Evolutionary conservation across 2,113 vertebrate species (phyloP), one percentile per base, ranked within the genome.

Genomic region (Etheostoma cragini): DNA sequence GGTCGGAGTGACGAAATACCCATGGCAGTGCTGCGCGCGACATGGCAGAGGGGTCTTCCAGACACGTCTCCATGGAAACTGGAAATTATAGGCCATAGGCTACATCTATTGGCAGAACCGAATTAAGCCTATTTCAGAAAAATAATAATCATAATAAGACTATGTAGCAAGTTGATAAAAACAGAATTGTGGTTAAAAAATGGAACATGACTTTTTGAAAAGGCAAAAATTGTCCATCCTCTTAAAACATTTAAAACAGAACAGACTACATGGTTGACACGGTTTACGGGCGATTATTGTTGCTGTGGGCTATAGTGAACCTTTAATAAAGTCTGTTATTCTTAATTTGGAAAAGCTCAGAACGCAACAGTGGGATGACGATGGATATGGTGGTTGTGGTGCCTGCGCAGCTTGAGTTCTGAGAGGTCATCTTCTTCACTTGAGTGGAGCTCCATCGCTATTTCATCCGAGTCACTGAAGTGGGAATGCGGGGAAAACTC

Each of bases 391-490:
- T 89, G 93, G 56, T 85, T 84, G 26, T 89, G 93, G 56, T 87
- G 92, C 74, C 86, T 76, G 62, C 86, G 77, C 0, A 93, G 88
- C 76, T 94, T 94, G 19, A 95, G 92, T 81, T 95, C 94, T n/a
- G 94, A 90, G 1, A 95, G 89, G 72, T 96, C 95, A 10, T 96
- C 95, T n/a, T 96, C 95, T 81, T 94, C 93, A 35, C 91, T 93
- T 3, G 94, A 95, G 53, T 95, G 95, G 60, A 95, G 78, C 87
- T 96, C 95, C 89, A 94, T 83, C 61, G 88, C 91, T 69, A 96
- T 95, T 91, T 99, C 97, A 16, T 99, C 98, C 14, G 98, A 99
- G 95, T 99, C 98, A 93, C 98, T 99, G 95, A 97, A 98, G 91
- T 98, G 98, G 24, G 98, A 99, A 71, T 93, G 96, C 0, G 98